phyloP scores from a whole-genome alignment of 1,140 invertebrate species.

The Drosophila ironensis region DNA sequence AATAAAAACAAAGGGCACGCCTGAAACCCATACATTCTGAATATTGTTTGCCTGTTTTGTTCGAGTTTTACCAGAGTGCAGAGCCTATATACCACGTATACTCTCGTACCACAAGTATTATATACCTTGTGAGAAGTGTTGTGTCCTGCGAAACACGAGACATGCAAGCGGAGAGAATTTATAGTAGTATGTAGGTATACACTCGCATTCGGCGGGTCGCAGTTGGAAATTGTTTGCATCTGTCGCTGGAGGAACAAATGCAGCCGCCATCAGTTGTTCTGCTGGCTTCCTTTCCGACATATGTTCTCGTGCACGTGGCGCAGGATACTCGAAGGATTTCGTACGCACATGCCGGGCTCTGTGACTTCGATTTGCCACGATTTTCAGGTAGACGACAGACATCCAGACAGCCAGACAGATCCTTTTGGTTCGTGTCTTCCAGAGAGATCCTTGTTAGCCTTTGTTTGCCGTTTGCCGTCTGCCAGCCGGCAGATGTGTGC shows the following conservation, averaged over 20 bases:
- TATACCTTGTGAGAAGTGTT: conserved; percentile 13
- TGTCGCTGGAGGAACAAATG: conserved; percentile 29
- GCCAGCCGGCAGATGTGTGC: conserved; percentile 21
- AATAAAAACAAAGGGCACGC: conserved; percentile 37
- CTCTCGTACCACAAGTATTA: neutral
- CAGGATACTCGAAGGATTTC: conserved; percentile 24
- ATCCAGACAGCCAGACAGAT: no score
- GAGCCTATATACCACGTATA: neutral
- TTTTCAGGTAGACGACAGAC: conserved; percentile 43
- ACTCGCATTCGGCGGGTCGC: conserved; percentile 27
- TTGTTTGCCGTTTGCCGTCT: conserved; percentile 11
- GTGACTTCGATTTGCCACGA: conserved; percentile 45
- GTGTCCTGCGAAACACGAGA: conserved; percentile 23
- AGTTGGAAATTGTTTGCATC: conserved; percentile 41
- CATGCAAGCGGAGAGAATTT: conserved; percentile 17
- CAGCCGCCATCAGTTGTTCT: conserved; percentile 5
- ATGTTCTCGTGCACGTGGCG: conserved; percentile 49
- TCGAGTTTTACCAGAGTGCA: neutral
- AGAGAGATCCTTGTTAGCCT: conserved; percentile 9
- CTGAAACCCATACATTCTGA: conserved; percentile 4
- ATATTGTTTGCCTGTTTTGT: conserved; percentile 1
- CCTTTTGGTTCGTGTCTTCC: conserved; percentile 39
- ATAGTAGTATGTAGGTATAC: no score
- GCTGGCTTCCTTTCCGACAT: conserved; percentile 15
- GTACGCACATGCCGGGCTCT: conserved; percentile 15